phyloP scores from a whole-genome alignment of 1,140 invertebrate genomes.

The Drosophila chauvacae region DNA sequence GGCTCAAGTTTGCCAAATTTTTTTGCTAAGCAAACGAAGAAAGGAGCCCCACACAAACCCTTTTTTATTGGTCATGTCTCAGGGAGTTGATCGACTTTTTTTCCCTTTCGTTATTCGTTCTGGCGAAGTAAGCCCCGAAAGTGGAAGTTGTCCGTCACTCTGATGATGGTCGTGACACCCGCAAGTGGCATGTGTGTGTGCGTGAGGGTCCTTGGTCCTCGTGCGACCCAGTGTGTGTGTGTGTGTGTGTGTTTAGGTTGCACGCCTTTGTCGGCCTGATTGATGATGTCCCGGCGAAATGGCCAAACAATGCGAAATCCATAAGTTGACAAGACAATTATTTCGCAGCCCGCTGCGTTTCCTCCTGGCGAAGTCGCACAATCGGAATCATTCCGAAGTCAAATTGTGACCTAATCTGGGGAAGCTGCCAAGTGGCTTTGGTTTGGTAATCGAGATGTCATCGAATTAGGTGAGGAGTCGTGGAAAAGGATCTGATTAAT shows the following conservation, averaged over 20 bases:
- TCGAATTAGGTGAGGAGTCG: not conserved
- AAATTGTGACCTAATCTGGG: constrained; percentile 32
- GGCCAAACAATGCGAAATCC: constrained; percentile 47
- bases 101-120: not conserved
- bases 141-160: constrained; percentile 40
- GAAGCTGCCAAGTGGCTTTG: constrained; percentile 13
- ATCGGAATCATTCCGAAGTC: constrained; percentile 2
- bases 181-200: constrained; percentile 26
- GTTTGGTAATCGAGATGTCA: constrained; percentile 15
- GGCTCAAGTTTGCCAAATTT: constrained; percentile 9
- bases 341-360: constrained; percentile 22
- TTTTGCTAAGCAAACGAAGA: constrained; percentile 1
- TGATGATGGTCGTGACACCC: constrained; percentile 55
- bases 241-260: constrained; percentile 22
- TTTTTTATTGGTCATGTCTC: constrained; percentile 65
- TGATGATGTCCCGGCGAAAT: constrained; percentile 44
- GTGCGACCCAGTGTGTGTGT: not conserved
- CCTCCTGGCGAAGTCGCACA: not conserved
- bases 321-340: constrained; percentile 58
- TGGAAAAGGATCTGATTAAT: not conserved
- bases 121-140: constrained; percentile 18
- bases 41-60: constrained; percentile 15
- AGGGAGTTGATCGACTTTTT: constrained; percentile 63
- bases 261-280: constrained; percentile 26
- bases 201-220: constrained; percentile 4